A percentile compares a stretch with the other conserved stretches of the same genome.
Conservation (phyloP, 1,140 invertebrate species). For the Drepana arcuata region DNA sequence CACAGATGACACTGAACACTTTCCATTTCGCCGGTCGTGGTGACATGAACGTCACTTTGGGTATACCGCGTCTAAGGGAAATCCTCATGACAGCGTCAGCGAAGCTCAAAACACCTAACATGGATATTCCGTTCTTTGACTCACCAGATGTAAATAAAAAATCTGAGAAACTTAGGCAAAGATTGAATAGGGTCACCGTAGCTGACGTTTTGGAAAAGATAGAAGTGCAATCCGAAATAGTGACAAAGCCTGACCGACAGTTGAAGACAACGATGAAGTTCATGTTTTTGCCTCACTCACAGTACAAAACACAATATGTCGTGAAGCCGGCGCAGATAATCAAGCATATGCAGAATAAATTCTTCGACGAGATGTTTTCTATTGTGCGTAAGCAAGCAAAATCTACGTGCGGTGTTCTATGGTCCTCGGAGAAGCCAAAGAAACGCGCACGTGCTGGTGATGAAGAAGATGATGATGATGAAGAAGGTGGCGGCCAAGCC, state of each 20-base stretch:
- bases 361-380: conserved; percentile 76
- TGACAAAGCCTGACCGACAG: conserved; percentile 69
- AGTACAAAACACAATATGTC: conserved; percentile 80
- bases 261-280: conserved; percentile 77
- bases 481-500: conserved; percentile 70
- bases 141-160: conserved; percentile 72
- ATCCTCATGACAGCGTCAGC: conserved; percentile 96
- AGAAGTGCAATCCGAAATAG: conserved; percentile 76
- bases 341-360: conserved; percentile 77
- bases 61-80: conserved; percentile 96
- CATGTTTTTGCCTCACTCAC: conserved; percentile 80
- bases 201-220: conserved; percentile 85
- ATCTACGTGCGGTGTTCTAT: conserved; percentile 43
- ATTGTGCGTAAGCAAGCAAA: conserved; percentile 71
- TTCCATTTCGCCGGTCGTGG: conserved; percentile 99
- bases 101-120: conserved; percentile 94
- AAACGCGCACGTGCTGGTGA: conserved; percentile 44
- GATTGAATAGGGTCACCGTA: conserved; percentile 84
- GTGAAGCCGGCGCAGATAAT: conserved; percentile 80
- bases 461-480: conserved; percentile 75
- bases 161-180: conserved; percentile 79
- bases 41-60: conserved; percentile 99
- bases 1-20: conserved; percentile 99
- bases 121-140: conserved; percentile 90
- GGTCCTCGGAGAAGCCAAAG: conserved; percentile 48